phyloP scores from a whole-genome alignment of 2,113 vertebrate species.

The Platanista minor region DNA sequence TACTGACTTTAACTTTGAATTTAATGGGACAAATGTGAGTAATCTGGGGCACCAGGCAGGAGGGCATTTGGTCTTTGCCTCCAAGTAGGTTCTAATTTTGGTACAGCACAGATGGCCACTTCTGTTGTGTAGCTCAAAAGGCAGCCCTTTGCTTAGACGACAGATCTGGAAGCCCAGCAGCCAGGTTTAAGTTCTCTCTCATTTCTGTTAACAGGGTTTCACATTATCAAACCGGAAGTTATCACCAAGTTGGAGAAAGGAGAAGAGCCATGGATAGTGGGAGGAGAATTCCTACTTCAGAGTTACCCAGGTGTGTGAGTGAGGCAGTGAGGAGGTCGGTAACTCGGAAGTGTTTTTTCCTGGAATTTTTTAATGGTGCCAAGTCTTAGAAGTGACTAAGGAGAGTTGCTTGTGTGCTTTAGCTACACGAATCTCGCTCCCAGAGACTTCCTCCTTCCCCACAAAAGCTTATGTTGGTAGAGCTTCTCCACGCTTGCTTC shows the following conservation, averaged over 20 bases:
- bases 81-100: background rate
- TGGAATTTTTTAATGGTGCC: background rate
- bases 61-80: background rate
- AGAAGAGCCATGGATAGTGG: conserved; percentile 70
- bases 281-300: conserved; percentile 39
- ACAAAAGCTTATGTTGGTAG: background rate
- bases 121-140: background rate
- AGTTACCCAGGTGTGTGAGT: conserved; percentile 61
- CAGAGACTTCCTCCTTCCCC: background rate
- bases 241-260: conserved; percentile 74
- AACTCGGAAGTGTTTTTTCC: background rate
- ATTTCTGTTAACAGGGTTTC: conserved; percentile 65
- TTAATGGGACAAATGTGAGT: background rate
- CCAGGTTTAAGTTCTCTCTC: conserved; percentile 43
- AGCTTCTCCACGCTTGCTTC: background rate
- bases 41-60: background rate
- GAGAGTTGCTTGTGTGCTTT: background rate
- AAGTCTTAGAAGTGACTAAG: background rate
- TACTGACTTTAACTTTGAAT: background rate
- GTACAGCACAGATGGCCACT: background rate
- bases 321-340: conserved; percentile 4
- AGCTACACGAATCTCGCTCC: background rate
- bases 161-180: background rate
- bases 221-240: conserved; percentile 70
- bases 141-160: rapidly evolving